Conservation (phyloP, 2,113 vertebrate species). For the Dromas ardeola region DNA sequence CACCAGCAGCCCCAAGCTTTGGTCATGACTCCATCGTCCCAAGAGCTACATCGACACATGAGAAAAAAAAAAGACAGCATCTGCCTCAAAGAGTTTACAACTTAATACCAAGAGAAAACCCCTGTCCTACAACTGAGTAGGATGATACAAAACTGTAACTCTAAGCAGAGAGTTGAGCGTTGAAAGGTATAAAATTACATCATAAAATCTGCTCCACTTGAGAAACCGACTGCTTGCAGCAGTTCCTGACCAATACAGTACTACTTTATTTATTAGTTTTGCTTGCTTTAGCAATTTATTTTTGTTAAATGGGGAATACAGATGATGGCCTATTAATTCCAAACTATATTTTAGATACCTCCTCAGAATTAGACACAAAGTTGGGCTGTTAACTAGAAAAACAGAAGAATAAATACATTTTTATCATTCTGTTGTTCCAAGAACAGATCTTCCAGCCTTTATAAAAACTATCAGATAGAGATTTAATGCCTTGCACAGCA, state of each 20-base stretch:
- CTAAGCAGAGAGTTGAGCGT: background rate
- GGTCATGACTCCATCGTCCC: background rate
- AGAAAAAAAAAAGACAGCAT: background rate
- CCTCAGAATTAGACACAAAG: background rate
- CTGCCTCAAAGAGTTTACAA: background rate
- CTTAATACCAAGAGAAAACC: background rate
- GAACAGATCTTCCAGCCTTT: background rate
- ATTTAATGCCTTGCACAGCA: background rate
- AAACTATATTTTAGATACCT: background rate
- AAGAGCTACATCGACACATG: fast-evolving
- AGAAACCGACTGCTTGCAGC: background rate
- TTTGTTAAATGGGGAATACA: background rate
- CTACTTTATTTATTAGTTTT: background rate
- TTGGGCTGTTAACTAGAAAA: background rate
- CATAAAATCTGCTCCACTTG: background rate
- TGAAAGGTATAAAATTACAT: background rate
- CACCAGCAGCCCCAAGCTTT: background rate
- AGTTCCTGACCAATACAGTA: background rate
- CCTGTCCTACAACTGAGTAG: background rate
- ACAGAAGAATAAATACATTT: background rate
- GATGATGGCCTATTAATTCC: background rate
- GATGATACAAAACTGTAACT: background rate
- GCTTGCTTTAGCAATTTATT: background rate
- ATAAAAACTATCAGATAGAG: background rate
- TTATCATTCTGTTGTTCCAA: background rate